Evolutionary conservation across 2,888 invertebrate genomes (phyloP), one percentile per base, ranked within the genome.

Genomic region (Aleiodes alternator): DNA sequence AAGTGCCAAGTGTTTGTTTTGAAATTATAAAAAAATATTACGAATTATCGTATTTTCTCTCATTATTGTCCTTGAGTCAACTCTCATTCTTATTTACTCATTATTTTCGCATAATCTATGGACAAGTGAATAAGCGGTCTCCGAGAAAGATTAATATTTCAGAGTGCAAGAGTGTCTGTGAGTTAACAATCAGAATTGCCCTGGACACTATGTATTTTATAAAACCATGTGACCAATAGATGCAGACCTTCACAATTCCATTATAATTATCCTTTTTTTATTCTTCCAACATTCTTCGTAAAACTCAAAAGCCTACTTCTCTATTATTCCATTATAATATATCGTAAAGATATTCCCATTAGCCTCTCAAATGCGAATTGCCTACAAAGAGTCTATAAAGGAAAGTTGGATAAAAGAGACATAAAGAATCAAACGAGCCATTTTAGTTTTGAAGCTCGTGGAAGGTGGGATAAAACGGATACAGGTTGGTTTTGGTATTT

Each of bases 291-390:
- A 64, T 56, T 43, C 50, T 53, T 51, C 23, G 29, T 51, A 71
- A 57, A 71, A 38, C 16, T 43, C 7, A 43, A 43, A 43, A 11
- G 43, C 43, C 43, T 43, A 11, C 11, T 43, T 43, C 1, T 14
- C 12, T 55, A 55, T 64, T n/a, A 43, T 16, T 16, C 48, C n/a
- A 64, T 43, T 43, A 48, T 48, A 11, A 64, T 23, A 11, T 48
- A 64, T 23, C 5, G 43, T 64, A 43, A 64, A 64, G 48, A 43
- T 64, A 64, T 64, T 38, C 23, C 14, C 43, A 72, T 66, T 75
- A 53, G 72, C 76, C 79, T 79, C 79, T 76, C 76, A 72, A 51
- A 72, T 71, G 74, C 79, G 79, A 79, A 78, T 76, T 73, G 69
- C 51, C 69, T 53, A 61, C 53, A 53, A 38, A 72, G 43, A 48